Base-by-base conservation (phyloP, 2,113 vertebrate species). In the Amblyornis subalaris region DNA sequence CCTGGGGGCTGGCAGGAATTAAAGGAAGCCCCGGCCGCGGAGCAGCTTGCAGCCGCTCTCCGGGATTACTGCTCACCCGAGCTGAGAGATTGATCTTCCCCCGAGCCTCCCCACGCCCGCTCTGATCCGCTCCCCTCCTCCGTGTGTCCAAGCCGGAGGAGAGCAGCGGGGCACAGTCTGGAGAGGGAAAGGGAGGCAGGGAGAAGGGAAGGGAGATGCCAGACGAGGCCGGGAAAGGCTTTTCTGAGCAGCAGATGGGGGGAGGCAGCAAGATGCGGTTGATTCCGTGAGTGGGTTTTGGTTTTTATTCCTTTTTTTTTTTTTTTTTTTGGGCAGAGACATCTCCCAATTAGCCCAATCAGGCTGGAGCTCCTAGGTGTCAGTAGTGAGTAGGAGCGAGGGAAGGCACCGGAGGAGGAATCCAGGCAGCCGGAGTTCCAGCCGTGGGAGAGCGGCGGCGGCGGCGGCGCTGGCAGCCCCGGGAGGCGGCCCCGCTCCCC, bases 261-360 rank as follows among this genome's bases (percentile, higher is more conserved):
- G 23, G 38, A 89, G 20, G n/a, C 44, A 72, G 53, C 25, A 17
- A 89, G 74, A 75, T 89, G 48, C 33, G 5, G 31, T 79, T 66
- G 75, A 54, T 82, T 87, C 58, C 78, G 75, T 50, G 38, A 66
- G 78, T 62, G 47, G 40, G 62, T 10, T 61, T 75, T 1, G 20
- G 54, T 21, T n/a, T 89, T 81, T 74, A 29, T 45, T 88, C 22
- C 2, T 3, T 10, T 13, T 38, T 12, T 57, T 29, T 28, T 47
- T 3, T 72, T 66, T 51, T 71, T 12, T 58, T 55, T 11, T 8
- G 16, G 47, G 92, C 91, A 95, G 79, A 77, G 96, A 93, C 88
- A 69, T 94, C 93, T 94, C 96, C 78, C 97, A 97, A 97, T 97
- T 97, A 97, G 97, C 97, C 97, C 96, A 98, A 98, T 98, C 96